Evolutionary conservation across 2,797 vertebrate genomes (phyloP).

Genomic region (Acanthornis magna): DNA sequence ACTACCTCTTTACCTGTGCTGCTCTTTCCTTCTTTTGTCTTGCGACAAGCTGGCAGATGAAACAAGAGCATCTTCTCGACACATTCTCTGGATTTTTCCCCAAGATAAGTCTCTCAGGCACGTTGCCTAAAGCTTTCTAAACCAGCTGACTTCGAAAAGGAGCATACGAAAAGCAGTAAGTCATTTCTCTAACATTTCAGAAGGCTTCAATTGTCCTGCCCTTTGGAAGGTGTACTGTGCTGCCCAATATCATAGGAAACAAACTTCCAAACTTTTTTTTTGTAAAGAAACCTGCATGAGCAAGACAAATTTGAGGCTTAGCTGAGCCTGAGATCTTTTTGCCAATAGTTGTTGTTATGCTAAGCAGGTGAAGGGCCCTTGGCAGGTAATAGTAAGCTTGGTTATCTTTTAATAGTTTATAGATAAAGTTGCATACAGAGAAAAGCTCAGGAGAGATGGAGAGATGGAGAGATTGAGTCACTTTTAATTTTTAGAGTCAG

Average conservation of each 20-base stretch:
- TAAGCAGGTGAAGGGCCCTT: neutral
- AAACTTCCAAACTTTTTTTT: neutral
- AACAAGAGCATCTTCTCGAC: neutral
- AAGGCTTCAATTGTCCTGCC: neutral
- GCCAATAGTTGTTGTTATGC: accelerated
- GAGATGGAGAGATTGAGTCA: neutral
- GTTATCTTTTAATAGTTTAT: neutral
- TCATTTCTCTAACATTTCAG: neutral
- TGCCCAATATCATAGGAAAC: neutral
- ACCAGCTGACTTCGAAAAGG: neutral
- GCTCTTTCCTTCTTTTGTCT: neutral
- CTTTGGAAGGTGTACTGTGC: neutral
- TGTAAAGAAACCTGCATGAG: neutral
- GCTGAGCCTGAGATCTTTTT: neutral
- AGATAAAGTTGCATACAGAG: neutral
- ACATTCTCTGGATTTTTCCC: neutral
- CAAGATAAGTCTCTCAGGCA: neutral
- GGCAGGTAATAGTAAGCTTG: neutral
- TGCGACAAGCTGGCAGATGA: neutral
- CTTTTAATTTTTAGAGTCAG: neutral
- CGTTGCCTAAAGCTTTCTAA: neutral
- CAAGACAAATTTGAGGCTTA: neutral
- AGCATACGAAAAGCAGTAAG: neutral
- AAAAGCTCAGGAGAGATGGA: neutral
- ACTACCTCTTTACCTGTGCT: neutral